Percentiles rank a stretch among this genome's conserved stretches.
These are phyloP conservation scores for Dipus sagitta DNA, from an alignment of 2,797 vertebrate genomes.

Conservation along the genomic window DNA sequence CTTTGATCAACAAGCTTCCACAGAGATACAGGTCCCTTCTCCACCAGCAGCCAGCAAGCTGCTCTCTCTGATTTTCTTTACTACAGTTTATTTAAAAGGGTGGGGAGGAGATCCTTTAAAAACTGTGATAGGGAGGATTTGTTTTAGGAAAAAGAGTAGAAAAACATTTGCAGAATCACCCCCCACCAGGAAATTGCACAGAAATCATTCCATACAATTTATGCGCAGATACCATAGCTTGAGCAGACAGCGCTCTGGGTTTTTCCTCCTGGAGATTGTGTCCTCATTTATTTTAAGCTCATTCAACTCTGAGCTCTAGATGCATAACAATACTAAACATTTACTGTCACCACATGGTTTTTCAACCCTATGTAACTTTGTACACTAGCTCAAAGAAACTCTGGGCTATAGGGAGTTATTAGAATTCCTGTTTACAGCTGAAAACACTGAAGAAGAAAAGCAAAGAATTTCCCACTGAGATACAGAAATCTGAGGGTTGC, in stretches of 20 bases:
- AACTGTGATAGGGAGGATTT: neutral
- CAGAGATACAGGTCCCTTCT: constrained; percentile 68
- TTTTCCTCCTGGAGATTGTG: neutral
- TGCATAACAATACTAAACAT: neutral
- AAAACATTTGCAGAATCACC: constrained; percentile 20
- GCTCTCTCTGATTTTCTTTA: neutral
- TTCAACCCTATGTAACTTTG: constrained; percentile 54
- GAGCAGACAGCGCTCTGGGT: neutral
- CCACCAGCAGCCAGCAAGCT: constrained; percentile 44
- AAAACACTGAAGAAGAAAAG: constrained; percentile 69
- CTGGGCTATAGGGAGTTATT: constrained; percentile 52
- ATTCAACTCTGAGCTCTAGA: constrained; percentile 40
- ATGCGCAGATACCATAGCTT: neutral
- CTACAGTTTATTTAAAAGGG: neutral
- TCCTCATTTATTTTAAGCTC: neutral
- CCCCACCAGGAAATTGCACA: neutral
- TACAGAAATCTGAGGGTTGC: constrained; percentile 54
- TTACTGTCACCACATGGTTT: constrained; percentile 1
- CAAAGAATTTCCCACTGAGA: constrained; percentile 67
- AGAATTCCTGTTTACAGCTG: constrained; percentile 63
- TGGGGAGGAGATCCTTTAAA: neutral
- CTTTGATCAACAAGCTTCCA: constrained; percentile 73
- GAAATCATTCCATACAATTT: neutral
- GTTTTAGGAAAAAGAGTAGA: constrained; percentile 9
- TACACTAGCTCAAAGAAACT: constrained; percentile 46